Conservation (phyloP, 2,113 vertebrate species). For the Epinephelus moara region DNA sequence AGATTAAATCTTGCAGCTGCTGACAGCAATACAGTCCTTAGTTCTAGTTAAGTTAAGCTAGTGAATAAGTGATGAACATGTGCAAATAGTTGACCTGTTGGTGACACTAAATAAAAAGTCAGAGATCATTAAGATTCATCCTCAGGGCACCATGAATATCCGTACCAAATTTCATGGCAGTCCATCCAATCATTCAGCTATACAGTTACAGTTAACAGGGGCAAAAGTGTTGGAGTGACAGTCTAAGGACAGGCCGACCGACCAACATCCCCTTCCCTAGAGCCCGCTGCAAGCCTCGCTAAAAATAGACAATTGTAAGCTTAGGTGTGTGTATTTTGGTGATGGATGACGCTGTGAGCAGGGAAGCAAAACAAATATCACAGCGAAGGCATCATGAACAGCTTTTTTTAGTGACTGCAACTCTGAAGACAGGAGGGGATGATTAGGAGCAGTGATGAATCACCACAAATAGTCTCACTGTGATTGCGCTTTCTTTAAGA, state of each 20-base stretch:
- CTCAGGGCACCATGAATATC: neutral
- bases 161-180: neutral
- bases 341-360: conserved; percentile 51
- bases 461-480: conserved; percentile 41
- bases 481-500: conserved; percentile 68
- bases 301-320: conserved; percentile 39
- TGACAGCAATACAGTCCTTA: neutral
- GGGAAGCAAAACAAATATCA: conserved; percentile 59
- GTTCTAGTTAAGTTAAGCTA: neutral
- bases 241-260: neutral
- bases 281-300: conserved; percentile 6
- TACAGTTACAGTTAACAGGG: neutral
- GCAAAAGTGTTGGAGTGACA: neutral
- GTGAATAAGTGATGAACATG: neutral
- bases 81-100: neutral
- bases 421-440: conserved; percentile 33
- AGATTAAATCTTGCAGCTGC: too few relatives aligned
- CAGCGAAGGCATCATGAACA: conserved; percentile 26
- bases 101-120: neutral
- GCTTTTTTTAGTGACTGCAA: conserved; percentile 26
- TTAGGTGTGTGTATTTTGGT: conserved; percentile 32
- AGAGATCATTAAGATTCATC: neutral
- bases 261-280: neutral
- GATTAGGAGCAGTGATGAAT: conserved; percentile 71
- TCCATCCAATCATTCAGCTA: neutral